phyloP scores from a whole-genome alignment of 2,113 vertebrate species.

The Neodontobutis hainanensis region DNA sequence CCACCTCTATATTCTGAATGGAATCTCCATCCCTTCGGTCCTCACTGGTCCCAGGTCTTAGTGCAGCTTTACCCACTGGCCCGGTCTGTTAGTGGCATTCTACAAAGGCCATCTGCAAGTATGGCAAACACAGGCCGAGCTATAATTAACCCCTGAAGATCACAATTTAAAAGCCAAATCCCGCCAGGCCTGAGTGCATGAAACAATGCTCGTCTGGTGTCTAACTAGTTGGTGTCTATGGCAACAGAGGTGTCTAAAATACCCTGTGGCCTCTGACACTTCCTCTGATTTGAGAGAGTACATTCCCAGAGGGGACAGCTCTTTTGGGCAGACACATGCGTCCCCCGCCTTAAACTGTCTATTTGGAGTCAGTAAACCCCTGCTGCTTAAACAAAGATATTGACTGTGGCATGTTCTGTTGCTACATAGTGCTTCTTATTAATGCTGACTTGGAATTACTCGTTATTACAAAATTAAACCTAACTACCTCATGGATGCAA shows the following conservation, averaged over 20 bases:
- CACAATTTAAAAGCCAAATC: slow-evolving; percentile 43
- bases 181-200: slow-evolving; percentile 32
- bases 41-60: slow-evolving; percentile 25
- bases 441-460: too few species aligned
- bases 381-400: slow-evolving; percentile 38
- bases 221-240: slow-evolving; percentile 42
- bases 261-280: slow-evolving; percentile 62
- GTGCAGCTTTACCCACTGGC: slow-evolving; percentile 22
- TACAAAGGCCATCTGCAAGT: slow-evolving; percentile 23
- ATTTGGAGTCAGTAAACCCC: slow-evolving; percentile 35
- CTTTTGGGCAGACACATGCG: slow-evolving; percentile 64
- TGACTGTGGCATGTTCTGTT: slow-evolving; percentile 33
- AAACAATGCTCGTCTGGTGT: slow-evolving; percentile 52
- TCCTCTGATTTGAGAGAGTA: slow-evolving; percentile 55
- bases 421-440: too few species aligned
- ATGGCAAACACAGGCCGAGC: slow-evolving; percentile 36
- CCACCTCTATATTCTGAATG: slow-evolving; percentile 48
- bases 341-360: slow-evolving; percentile 43
- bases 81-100: slow-evolving; percentile 31
- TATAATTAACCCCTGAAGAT: slow-evolving; percentile 63
- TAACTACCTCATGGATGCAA: too few species aligned
- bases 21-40: slow-evolving; percentile 31
- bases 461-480: too few species aligned
- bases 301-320: slow-evolving; percentile 54
- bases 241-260: slow-evolving; percentile 63